Percentiles rank a stretch among this genome's conserved stretches.
These are phyloP conservation scores for Perognathus longimembris DNA, from an alignment of 2,113 vertebrate genomes.

Conservation along the genomic window DNA sequence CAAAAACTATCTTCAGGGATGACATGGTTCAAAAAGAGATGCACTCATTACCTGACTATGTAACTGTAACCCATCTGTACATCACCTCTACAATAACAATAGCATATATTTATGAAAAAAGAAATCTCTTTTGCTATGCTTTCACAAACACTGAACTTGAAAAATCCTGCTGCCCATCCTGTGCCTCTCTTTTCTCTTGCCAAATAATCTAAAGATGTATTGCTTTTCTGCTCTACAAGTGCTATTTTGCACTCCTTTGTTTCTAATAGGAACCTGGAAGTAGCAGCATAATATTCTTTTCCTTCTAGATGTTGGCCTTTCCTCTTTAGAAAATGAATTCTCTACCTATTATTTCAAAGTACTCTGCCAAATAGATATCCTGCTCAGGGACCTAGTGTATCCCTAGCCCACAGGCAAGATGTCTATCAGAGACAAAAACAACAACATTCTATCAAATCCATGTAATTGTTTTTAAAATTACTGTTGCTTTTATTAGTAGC, in stretches of 20 bases:
- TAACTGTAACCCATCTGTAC: too few relatives aligned
- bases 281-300: constrained; percentile 49
- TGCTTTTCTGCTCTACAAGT: constrained; percentile 41
- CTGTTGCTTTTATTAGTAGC: constrained; percentile 50
- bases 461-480: constrained; percentile 64
- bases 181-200: not conserved
- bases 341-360: constrained; percentile 54
- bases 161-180: constrained; percentile 51
- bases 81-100: too few relatives aligned
- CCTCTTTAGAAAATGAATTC: constrained; percentile 63
- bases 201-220: constrained; percentile 55
- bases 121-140: constrained; percentile 78
- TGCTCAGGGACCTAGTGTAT: not conserved
- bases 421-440: constrained; percentile 31
- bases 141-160: too few relatives aligned
- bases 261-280: constrained; percentile 27
- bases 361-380: not conserved
- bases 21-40: too few relatives aligned
- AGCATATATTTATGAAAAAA: not conserved
- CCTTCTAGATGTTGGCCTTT: constrained; percentile 52
- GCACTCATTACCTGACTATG: too few relatives aligned
- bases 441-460: constrained; percentile 35
- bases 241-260: constrained; percentile 53
- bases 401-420: not conserved
- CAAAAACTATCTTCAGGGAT: constrained; percentile 70